phyloP scores from a whole-genome alignment of 2,113 vertebrate species.

The Tylochromis polylepis region DNA sequence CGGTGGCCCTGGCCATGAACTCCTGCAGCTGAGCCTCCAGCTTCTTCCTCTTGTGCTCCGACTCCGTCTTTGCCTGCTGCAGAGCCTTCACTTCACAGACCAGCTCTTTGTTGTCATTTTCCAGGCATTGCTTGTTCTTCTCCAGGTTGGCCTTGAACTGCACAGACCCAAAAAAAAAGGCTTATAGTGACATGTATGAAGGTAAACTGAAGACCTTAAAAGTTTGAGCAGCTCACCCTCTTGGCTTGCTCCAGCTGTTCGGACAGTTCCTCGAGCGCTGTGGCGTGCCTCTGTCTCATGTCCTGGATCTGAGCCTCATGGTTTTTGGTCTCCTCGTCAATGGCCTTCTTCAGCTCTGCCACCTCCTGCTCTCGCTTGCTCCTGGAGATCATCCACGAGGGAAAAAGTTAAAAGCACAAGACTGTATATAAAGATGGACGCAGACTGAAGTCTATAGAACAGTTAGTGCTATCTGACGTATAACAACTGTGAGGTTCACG shows the following conservation, averaged over 20 bases:
- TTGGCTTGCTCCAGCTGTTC: conserved; percentile 98
- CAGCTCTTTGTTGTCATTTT: conserved; percentile 93
- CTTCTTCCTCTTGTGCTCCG: conserved; percentile 94
- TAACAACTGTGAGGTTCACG: background rate
- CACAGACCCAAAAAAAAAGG: background rate
- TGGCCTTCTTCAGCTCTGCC: conserved; percentile 94
- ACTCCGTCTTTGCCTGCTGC: conserved; percentile 88
- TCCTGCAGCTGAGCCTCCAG: conserved; percentile 90
- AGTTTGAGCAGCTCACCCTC: conserved; percentile 73
- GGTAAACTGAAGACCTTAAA: background rate
- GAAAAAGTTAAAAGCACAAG: background rate
- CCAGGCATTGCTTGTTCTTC: conserved; percentile 93
- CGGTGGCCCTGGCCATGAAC: conserved; percentile 79
- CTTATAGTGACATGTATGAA: background rate
- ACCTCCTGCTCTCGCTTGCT: conserved; percentile 96
- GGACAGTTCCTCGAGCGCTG: conserved; percentile 88
- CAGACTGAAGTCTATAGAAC: background rate
- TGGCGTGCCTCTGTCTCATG: conserved; percentile 87
- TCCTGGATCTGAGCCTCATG: conserved; percentile 96
- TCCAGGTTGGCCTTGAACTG: conserved; percentile 93
- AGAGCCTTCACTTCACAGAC: conserved; percentile 87
- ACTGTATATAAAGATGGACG: background rate
- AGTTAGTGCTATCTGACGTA: background rate
- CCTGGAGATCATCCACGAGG: conserved; percentile 57
- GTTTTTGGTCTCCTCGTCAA: conserved; percentile 93